Base-by-base conservation (phyloP, 2,888 invertebrate genomes). In the Criorhina ranunculi region DNA sequence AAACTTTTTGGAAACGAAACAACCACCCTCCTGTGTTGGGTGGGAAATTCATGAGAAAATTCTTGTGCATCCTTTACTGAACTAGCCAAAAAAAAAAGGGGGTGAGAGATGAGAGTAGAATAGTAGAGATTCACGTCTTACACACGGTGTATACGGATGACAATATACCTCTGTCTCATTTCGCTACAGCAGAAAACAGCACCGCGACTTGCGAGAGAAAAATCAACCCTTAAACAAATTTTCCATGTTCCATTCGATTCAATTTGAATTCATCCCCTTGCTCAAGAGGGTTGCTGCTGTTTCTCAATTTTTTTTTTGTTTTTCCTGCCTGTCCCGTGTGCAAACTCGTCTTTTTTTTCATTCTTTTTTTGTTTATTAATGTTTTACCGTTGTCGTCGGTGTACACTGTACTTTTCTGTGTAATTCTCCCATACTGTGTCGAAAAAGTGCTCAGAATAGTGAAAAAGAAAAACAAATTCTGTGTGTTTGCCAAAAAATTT, bases 201-300 rank as follows among this genome's bases (percentile, higher is more conserved):
- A 55, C n/a, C n/a, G 19, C 19, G 7, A 5, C n/a, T 17, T 5
- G 11, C 9, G 19, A 40, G 60, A 59, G 4, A 8, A 76, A 59
- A 75, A 85, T 24, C 85, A 85, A 80, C 85, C 85, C 85, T 70
- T 76, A 24, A 51, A 66, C 70, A 57, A 55, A 59, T 66, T 81
- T 64, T 66, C 55, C 51, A 35, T 42, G 55, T 83, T 83, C 73
- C 78, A 66, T 67, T 62, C 35, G 60, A 55, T 35, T 78, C 78
- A 67, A 66, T 66, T 78, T 73, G 55, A 69, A 72, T 73, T 85
- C 85, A 85, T 80, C 85, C 85, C 80, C 75, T 66, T 70, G 31
- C 8, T 70, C 40, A 75, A 70, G 59, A 76, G 77, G 77, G 69
- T 77, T 77, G 72, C 69, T 67, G 11, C 37, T 73, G 44, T 59